Evolutionary conservation across 2,797 vertebrate genomes (phyloP).

Genomic region (Lacerta bilineata): DNA sequence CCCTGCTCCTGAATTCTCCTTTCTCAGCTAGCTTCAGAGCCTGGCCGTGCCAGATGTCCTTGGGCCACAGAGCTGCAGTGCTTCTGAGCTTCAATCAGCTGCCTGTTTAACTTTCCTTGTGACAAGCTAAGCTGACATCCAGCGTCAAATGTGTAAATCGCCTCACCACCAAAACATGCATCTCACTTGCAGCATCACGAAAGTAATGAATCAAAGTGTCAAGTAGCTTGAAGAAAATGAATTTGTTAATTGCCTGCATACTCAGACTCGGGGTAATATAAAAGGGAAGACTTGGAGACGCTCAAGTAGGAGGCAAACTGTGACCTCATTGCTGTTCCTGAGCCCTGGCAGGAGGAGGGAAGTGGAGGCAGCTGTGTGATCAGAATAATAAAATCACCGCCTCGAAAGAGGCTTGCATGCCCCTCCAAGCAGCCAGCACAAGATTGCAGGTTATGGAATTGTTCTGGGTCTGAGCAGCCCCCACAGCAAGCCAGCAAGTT

Average conservation of each 20-base stretch:
- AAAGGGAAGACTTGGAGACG: not conserved
- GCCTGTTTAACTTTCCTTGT: not conserved
- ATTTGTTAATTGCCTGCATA: conserved; percentile 30
- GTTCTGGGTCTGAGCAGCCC: not conserved
- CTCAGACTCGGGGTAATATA: not conserved
- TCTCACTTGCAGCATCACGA: not conserved
- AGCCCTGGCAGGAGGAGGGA: not conserved
- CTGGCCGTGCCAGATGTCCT: too few species aligned
- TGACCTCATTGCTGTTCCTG: not conserved
- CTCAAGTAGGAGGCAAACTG: not conserved
- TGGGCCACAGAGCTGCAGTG: not conserved
- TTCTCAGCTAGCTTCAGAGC: not conserved
- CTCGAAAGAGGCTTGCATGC: not conserved
- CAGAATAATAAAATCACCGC: not conserved
- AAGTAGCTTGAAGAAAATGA: conserved; percentile 24
- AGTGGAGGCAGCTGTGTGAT: too few species aligned
- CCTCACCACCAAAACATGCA: not conserved
- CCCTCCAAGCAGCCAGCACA: not conserved
- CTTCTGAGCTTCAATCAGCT: not conserved
- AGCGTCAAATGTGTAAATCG: not conserved
- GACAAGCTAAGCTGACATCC: not conserved
- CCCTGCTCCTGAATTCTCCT: not conserved
- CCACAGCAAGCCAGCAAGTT: not conserved
- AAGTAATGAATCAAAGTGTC: conserved; percentile 38
- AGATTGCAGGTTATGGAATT: not conserved